Conservation (phyloP, 2,113 vertebrate species). For the Manacus vitellinus region DNA sequence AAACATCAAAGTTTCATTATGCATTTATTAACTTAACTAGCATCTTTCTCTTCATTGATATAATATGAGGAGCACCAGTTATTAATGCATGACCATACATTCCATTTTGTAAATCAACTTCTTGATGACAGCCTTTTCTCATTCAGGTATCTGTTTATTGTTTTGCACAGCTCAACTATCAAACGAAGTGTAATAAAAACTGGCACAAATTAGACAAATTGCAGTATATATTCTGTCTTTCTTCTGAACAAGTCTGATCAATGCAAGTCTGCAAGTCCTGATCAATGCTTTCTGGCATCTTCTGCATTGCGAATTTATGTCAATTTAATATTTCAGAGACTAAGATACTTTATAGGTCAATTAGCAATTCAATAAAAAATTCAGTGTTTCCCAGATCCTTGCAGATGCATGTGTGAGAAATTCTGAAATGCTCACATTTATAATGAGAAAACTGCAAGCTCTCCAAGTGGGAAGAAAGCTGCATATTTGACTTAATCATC, state of each 20-base stretch:
- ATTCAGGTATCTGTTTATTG: background rate
- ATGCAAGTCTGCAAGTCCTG: background rate
- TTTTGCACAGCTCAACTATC: background rate
- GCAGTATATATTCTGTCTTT: background rate
- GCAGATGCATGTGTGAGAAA: background rate
- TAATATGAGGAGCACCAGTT: background rate
- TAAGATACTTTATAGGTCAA: background rate
- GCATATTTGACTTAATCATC: background rate
- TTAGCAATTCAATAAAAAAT: conserved; percentile 8
- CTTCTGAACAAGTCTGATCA: background rate
- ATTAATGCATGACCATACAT: background rate
- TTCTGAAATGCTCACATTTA: background rate
- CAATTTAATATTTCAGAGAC: conserved; percentile 13
- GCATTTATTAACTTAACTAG: background rate
- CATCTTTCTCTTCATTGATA: background rate
- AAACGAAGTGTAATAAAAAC: background rate
- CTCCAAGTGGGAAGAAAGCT: background rate
- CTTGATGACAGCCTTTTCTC: background rate
- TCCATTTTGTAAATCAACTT: background rate
- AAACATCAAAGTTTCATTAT: background rate
- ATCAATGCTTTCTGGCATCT: conserved; percentile 23
- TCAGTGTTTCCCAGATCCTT: background rate
- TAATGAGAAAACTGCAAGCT: background rate
- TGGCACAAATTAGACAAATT: background rate
- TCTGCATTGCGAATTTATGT: background rate